phyloP scores from a whole-genome alignment of 2,888 invertebrate species.

The Andrena fulva region DNA sequence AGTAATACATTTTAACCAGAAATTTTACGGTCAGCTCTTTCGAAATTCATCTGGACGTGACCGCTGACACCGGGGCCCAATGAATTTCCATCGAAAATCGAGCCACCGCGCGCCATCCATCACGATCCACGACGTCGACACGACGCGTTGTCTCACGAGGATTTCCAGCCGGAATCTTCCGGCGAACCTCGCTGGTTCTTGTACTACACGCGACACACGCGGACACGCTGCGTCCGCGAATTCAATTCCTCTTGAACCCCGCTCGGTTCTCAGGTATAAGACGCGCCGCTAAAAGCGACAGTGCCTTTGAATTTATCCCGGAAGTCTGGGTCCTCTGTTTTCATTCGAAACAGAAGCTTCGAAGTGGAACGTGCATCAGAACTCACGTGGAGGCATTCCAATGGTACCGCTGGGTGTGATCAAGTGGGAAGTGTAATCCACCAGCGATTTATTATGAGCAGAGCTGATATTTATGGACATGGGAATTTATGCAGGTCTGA shows the following conservation, averaged over 20 bases:
- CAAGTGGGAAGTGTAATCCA: no score
- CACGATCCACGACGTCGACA: slow-evolving; percentile 37
- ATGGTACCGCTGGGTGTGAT: no score
- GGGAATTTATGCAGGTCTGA: no score
- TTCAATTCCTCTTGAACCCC: slow-evolving; percentile 32
- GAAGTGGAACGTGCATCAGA: neutral
- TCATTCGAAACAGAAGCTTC: neutral
- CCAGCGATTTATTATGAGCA: no score
- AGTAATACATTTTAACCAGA: slow-evolving; percentile 8
- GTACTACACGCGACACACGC: slow-evolving; percentile 3
- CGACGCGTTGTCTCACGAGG: slow-evolving; percentile 36
- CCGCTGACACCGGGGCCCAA: neutral
- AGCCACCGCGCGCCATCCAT: slow-evolving; percentile 29
- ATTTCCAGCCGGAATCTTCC: slow-evolving; percentile 44
- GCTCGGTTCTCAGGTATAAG: neutral
- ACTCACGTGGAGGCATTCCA: no score
- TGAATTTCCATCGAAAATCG: slow-evolving; percentile 46
- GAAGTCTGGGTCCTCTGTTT: no score
- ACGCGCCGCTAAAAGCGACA: no score
- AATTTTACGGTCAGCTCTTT: slow-evolving; percentile 24
- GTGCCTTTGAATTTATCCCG: no score
- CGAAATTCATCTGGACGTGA: neutral
- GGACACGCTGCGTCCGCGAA: slow-evolving; percentile 8
- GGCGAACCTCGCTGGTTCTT: neutral
- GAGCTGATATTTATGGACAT: no score